phyloP scores from a whole-genome alignment of 2,888 invertebrate genomes.

The Penaeus monodon region DNA sequence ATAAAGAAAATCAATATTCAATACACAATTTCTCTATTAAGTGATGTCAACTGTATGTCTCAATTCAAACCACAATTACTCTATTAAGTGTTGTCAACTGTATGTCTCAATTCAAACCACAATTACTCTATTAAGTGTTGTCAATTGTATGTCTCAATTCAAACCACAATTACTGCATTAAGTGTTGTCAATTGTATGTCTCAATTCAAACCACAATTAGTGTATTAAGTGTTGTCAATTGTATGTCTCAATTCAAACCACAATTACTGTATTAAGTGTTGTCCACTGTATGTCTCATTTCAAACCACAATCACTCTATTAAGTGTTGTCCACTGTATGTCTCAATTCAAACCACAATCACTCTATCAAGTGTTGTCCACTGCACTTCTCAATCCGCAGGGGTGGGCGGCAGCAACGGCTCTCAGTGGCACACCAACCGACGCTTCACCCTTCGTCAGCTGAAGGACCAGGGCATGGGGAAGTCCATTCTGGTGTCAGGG shows the following conservation, averaged over 20 bases:
- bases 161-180: too few species aligned
- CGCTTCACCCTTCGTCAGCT: constrained; percentile 46
- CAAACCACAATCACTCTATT: too few species aligned
- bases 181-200: neutral
- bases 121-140: too few species aligned
- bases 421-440: constrained; percentile 18
- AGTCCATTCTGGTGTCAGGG: constrained; percentile 13
- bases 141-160: neutral
- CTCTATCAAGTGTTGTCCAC: too few species aligned
- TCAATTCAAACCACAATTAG: neutral
- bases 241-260: neutral
- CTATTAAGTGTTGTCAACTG: too few species aligned
- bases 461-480: constrained; percentile 44
- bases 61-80: neutral
- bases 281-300: neutral
- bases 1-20: too few species aligned
- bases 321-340: neutral
- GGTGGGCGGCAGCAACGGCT: constrained; percentile 12
- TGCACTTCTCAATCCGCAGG: neutral
- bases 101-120: neutral
- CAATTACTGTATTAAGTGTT: too few species aligned
- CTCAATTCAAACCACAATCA: neutral
- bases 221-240: too few species aligned
- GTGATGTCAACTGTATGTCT: neutral
- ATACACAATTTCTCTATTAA: too few species aligned